Evolutionary conservation across 1,140 invertebrate genomes (phyloP), one percentile per base, ranked within the genome.

Genomic region (Anastatus disparis): DNA sequence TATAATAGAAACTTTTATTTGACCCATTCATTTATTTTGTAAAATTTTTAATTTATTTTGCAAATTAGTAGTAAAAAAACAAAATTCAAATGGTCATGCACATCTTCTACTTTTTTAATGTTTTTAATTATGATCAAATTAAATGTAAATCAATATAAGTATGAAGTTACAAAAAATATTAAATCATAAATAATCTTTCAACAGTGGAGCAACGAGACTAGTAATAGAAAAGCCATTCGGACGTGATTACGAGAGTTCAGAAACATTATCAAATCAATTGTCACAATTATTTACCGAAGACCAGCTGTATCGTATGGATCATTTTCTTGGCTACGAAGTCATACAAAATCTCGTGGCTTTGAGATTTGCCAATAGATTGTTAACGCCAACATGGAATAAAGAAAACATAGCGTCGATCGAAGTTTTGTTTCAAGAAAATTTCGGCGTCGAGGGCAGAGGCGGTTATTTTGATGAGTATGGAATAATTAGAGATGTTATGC

Each of bases 281-380:
- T 88, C 93, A 6, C 89, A 89, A 0, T 84, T 99, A 24, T 99
- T 99, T 83, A 91, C 88, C 64, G 98, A 99, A 87, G 95, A 98
- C 66, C 94, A 99, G 86, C 89, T 99, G 44, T 99, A 98, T 81
- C 88, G 97, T 74, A 99, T 99, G 75, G 98, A 99, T 85, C 98
- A 99, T 86, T 99, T 99, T 83, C 87, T 99, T 40, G 98, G 98
- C 17, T 99, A 99, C 85, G 98, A 99, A 87, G 99, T 99, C 97
- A 97, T 99, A 7, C 98, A 99, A 86, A 99, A 99, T 87, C 84
- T 99, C 22, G 96, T 99, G 92, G 96, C 96, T 17, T 88, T 89
- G 64, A 91, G 94, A 78, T 97, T 97, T 86, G 95, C 91, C 27
- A 97, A 97, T 84, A 88, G 92, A 77, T 93, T 97, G 70, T 95